Percentiles rank a stretch among this genome's conserved stretches.
These are phyloP conservation scores for Drosophila neocordata DNA, from an alignment of 1,140 invertebrate species.

Conservation along the genomic window DNA sequence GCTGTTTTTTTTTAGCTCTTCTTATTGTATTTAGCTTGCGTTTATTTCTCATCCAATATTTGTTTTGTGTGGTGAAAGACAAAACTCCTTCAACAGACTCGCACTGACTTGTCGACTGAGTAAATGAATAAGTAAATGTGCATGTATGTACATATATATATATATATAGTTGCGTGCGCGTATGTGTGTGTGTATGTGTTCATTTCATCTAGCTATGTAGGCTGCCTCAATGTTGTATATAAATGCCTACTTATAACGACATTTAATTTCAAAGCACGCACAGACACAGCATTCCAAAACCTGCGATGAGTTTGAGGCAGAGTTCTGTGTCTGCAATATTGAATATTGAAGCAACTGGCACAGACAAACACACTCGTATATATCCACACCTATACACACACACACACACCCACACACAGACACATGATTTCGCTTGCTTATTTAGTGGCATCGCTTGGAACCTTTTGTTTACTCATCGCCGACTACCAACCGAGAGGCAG, in stretches of 20 bases:
- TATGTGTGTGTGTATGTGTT: slow-evolving; percentile 14
- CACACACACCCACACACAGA: neutral
- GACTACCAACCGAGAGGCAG: slow-evolving; percentile 54
- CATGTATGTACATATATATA: slow-evolving; percentile 21
- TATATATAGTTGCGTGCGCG: slow-evolving; percentile 11
- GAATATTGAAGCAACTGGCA: slow-evolving; percentile 62
- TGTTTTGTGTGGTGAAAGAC: slow-evolving; percentile 74
- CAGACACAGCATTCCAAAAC: slow-evolving; percentile 37
- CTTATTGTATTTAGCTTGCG: slow-evolving; percentile 61
- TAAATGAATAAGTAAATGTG: slow-evolving; percentile 42
- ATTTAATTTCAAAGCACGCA: slow-evolving; percentile 80
- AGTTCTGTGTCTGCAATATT: slow-evolving; percentile 68
- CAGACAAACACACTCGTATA: slow-evolving; percentile 33
- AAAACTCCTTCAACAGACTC: slow-evolving; percentile 39
- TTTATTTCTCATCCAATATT: slow-evolving; percentile 79
- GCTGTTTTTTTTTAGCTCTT: neutral
- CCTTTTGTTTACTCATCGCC: slow-evolving; percentile 64
- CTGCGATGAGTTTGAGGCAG: slow-evolving; percentile 24
- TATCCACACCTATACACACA: slow-evolving; percentile 21
- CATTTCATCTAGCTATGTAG: slow-evolving; percentile 9
- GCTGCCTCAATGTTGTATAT: slow-evolving; percentile 54
- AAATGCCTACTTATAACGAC: slow-evolving; percentile 79
- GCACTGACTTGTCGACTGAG: slow-evolving; percentile 38
- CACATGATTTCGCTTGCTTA: slow-evolving; percentile 8
- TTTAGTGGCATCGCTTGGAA: slow-evolving; percentile 18